A percentile compares a stretch with the other conserved stretches of the same genome.
These are phyloP conservation scores for Luperina nickerlii DNA, from an alignment of 2,888 invertebrate genomes.

Conservation along the genomic window DNA sequence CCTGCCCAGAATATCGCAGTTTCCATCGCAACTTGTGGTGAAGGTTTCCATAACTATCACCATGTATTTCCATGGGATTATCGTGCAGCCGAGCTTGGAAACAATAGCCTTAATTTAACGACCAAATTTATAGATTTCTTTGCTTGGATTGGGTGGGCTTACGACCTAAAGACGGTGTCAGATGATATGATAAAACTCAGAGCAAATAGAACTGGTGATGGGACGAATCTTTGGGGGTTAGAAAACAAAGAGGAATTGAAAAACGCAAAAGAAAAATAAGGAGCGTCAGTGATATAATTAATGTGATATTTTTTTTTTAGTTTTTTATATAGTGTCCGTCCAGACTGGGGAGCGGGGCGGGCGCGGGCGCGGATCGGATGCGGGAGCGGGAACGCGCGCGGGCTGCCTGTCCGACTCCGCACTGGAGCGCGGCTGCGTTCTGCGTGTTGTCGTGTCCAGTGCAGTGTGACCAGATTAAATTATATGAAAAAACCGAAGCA, in stretches of 20 bases:
- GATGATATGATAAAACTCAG: slow-evolving; percentile 67
- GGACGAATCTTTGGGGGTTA: slow-evolving; percentile 70
- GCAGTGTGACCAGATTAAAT: too few relatives aligned
- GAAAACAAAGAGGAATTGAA: slow-evolving; percentile 52
- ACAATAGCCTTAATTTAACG: slow-evolving; percentile 73
- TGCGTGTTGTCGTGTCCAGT: too few relatives aligned
- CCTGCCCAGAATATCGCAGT: slow-evolving; percentile 70
- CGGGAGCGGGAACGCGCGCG: too few relatives aligned
- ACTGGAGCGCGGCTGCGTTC: too few relatives aligned
- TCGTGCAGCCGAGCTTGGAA: slow-evolving; percentile 77
- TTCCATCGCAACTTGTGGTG: slow-evolving; percentile 70
- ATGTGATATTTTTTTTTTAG: slow-evolving; percentile 15
- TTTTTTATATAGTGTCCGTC: neutral
- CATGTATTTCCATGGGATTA: slow-evolving; percentile 80
- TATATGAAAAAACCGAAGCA: too few relatives aligned
- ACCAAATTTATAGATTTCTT: slow-evolving; percentile 77
- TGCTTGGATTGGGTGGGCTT: slow-evolving; percentile 78
- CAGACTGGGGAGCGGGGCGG: too few relatives aligned
- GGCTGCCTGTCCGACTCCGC: too few relatives aligned
- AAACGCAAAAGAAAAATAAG: slow-evolving; percentile 17
- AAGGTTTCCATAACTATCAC: slow-evolving; percentile 81
- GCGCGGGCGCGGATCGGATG: too few relatives aligned
- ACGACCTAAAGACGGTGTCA: slow-evolving; percentile 74
- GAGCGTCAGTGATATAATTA: neutral
- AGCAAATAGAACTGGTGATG: slow-evolving; percentile 74